Conservation (phyloP, 2,888 invertebrate genomes). For the Bibio marci region DNA sequence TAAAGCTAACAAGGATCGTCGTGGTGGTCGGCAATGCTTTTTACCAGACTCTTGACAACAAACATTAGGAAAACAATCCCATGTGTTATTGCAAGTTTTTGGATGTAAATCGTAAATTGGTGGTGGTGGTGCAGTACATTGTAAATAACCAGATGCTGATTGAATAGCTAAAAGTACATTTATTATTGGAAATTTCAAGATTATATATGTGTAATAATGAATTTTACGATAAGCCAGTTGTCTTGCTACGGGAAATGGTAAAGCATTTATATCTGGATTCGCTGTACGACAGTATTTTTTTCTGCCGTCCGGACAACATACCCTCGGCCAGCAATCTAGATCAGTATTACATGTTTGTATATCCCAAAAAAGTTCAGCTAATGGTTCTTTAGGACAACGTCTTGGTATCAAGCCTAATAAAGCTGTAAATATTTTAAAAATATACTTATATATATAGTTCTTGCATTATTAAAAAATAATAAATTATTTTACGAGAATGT, state of each 20-base stretch:
- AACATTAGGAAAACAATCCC: slow-evolving; percentile 64
- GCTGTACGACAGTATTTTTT: slow-evolving; percentile 56
- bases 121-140: slow-evolving; percentile 53
- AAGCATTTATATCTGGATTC: slow-evolving; percentile 40
- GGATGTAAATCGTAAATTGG: slow-evolving; percentile 52
- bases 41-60: slow-evolving; percentile 62
- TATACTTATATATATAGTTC: slow-evolving; percentile 21
- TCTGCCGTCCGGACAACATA: slow-evolving; percentile 55
- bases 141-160: slow-evolving; percentile 44
- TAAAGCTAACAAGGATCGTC: slow-evolving; percentile 47
- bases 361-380: slow-evolving; percentile 53
- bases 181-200: slow-evolving; percentile 3
- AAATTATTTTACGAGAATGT: slow-evolving; percentile 19
- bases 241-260: slow-evolving; percentile 41
- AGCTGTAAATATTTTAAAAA: slow-evolving; percentile 28
- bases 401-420: slow-evolving; percentile 51
- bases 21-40: slow-evolving; percentile 55
- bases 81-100: slow-evolving; percentile 46
- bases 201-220: slow-evolving; percentile 27
- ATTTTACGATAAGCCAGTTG: slow-evolving; percentile 42
- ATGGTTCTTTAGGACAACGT: slow-evolving; percentile 46
- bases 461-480: neutral
- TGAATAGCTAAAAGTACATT: slow-evolving; percentile 19
- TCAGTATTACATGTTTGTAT: slow-evolving; percentile 50
- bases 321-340: slow-evolving; percentile 53